Base-by-base conservation (phyloP, 37 sponge, comb jelly and placozoan genomes). In the Haliclona indistincta region DNA sequence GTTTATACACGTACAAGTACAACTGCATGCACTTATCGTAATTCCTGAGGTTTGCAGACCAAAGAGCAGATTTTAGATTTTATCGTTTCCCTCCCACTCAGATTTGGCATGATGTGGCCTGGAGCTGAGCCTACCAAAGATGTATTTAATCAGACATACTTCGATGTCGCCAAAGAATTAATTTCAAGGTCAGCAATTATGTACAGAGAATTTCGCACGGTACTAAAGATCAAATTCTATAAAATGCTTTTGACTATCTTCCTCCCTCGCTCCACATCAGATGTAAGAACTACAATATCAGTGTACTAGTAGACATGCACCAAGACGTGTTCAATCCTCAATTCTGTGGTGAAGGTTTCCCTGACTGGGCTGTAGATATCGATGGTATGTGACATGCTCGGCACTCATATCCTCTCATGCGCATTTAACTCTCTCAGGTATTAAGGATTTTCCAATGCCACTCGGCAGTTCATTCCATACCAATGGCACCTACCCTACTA, bases 61-160 rank as follows among this genome's bases (percentile, higher is more conserved):
- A 10, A 47, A 15, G 10, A 10, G 10, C 51, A 15, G 13, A 47
- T 8, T 47, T 17, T 47, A 17, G 13, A 47, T 8, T 47, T 17
- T 47, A 8, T 13, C 13, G 49, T 47, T 17, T 58, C 11, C 22
- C 6, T 23, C 6, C n/a, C 26, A 30, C 63, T 39, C 78, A 88
- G 94, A 42, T 64, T 84, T 2, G 96, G 96, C 0, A 79, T 91
- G 81, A 95, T 95, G 96, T 95, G 96, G 96, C 89, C 92, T 8
- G 96, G 96, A 61, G 92, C 75, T 23, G 96, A 95, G 58, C 89
- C 96, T 19, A 55, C 71, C 63, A 75, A 64, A 36, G 96, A 89
- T 17, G 29, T 74, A 25, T 95, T 82, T 74, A 95, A 95, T 54
- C 76, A 90, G 49, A 88, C 89, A 15, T 95, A 95, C 84, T 77